Evolutionary conservation across 2,888 invertebrate genomes (phyloP), one percentile per base, ranked within the genome.

Genomic region (Calameuta filiformis): DNA sequence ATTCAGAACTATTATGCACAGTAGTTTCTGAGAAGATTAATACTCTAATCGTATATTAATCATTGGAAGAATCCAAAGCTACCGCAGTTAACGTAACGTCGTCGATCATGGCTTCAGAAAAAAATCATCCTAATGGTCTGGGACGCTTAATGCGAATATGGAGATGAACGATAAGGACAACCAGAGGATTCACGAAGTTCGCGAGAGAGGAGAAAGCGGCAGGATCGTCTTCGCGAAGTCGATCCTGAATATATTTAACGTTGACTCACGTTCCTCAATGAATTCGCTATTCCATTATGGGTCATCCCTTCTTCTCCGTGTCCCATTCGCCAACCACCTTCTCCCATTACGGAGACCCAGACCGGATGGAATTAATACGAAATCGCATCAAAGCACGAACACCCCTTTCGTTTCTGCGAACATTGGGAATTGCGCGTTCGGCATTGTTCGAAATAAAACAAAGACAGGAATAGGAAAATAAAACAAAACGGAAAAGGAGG

Each of bases 401-500:
- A 68, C 82, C 35, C 75, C 35, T 35, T 35, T 81, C 80, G 81
- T 82, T 79, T 82, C 81, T 76, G 56, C 75, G 80, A 76, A 82
- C 83, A 80, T 80, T 84, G 73, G 76, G 78, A 81, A 83, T 83
- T 83, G 81, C 79, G 79, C 73, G 75, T 69, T 76, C 78, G 56
- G 79, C 77, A 85, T 87, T 87, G 86, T 85, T 76, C 77, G 73
- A 77, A 76, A 80, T 79, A 80, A 85, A 87, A 85, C 82, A 80
- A 81, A 83, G 82, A 81, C 76, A 12, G 68, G 73, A 79, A 77
- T n/a, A n/a, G n/a, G n/a, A n/a, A n/a, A n/a, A n/a, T n/a, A 77
- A 81, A 81, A 81, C 73, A 82, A 81, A 78, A 34, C 71, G 12
- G 81, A 81, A 81, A 69, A 82, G 79, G 79, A 23, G 33, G 12